phyloP scores from a whole-genome alignment of 2,888 invertebrate species.

The Rotaria macrura region DNA sequence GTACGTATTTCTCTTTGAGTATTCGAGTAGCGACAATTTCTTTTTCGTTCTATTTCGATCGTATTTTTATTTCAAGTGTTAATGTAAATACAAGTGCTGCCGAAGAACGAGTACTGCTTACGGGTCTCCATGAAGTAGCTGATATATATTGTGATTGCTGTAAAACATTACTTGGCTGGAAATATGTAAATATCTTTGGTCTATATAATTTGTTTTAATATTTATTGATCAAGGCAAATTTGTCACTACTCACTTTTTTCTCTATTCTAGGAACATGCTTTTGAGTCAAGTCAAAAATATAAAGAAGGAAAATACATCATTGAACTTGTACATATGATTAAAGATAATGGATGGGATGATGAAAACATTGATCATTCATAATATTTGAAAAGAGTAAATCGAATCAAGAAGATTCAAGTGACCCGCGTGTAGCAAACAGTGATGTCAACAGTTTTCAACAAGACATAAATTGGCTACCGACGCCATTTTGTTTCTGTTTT shows the following conservation, averaged over 20 bases:
- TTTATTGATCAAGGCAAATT: not conserved
- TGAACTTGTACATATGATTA: constrained; percentile 99
- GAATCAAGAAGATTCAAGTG: not conserved
- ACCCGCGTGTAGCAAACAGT: not conserved
- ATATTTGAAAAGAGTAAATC: not conserved
- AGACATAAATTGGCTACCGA: not conserved
- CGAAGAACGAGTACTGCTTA: constrained; percentile 81
- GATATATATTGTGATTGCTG: constrained; percentile 99
- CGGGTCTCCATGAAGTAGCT: constrained; percentile 88
- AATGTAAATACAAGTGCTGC: constrained; percentile 98
- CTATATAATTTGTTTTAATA: no score
- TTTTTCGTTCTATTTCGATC: not conserved
- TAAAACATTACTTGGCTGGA: constrained; percentile 98
- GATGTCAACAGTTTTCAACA: not conserved
- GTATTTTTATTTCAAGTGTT: constrained; percentile 53
- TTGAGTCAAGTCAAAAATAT: constrained; percentile 99
- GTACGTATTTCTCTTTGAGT: constrained; percentile 43
- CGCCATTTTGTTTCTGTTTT: not conserved
- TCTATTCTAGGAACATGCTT: constrained; percentile 73
- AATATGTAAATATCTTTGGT: constrained; percentile 59
- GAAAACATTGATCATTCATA: not conserved
- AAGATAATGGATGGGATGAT: constrained; percentile 94
- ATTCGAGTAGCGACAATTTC: no score
- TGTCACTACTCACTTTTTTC: not conserved
- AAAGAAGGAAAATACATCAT: constrained; percentile 99